These are phyloP conservation scores for Choloepus didactylus DNA, from an alignment of 2,797 vertebrate species.

Conservation along the genomic window DNA sequence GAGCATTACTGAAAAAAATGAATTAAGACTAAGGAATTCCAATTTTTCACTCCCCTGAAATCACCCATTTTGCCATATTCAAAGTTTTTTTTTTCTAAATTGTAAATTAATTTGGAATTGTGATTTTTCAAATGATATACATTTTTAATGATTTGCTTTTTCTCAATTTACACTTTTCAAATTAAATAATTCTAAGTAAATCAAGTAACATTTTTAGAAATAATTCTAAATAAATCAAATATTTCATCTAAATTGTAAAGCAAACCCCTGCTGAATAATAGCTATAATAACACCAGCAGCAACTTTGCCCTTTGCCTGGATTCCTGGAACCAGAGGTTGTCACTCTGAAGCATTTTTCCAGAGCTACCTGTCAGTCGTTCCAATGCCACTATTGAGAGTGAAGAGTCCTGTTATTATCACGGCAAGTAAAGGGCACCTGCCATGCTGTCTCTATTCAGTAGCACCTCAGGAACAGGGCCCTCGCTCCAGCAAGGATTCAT, in stretches of 20 bases:
- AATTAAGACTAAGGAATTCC: not conserved
- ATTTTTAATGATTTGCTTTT: not conserved
- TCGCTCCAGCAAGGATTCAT: not conserved
- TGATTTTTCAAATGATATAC: not conserved
- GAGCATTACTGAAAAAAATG: not conserved
- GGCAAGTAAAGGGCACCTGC: slow-evolving; percentile 20
- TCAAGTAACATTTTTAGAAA: slow-evolving; percentile 4
- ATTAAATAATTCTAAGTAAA: not conserved
- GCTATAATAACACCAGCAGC: not conserved
- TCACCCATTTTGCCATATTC: not conserved
- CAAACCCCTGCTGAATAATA: not conserved
- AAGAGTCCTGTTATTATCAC: not conserved
- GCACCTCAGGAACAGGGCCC: not conserved
- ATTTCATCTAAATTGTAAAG: not conserved
- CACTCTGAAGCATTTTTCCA: not conserved
- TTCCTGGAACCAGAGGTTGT: not conserved
- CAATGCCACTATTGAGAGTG: not conserved
- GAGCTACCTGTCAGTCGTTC: slow-evolving; percentile 23
- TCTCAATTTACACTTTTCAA: not conserved
- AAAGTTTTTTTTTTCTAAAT: not conserved
- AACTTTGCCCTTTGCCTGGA: not conserved
- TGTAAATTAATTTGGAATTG: not conserved
- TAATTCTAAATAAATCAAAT: slow-evolving; percentile 28
- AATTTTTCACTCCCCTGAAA: not conserved
- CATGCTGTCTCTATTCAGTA: not conserved